phyloP scores from a whole-genome alignment of 2,797 vertebrate genomes.

The Momotus momota region DNA sequence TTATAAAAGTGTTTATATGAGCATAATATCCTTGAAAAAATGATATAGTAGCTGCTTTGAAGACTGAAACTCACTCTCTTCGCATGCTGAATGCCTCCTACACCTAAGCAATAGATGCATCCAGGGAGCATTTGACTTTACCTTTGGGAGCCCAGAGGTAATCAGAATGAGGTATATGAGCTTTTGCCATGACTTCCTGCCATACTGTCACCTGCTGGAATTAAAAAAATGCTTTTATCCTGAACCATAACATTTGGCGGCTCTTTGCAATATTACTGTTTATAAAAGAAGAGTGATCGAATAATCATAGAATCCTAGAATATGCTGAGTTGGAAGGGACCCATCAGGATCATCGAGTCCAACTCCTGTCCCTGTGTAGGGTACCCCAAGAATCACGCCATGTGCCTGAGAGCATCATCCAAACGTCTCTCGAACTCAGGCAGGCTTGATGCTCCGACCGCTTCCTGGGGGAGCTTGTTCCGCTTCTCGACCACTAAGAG shows the following conservation, averaged over 20 bases:
- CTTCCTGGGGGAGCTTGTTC: no score
- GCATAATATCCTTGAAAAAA: background rate
- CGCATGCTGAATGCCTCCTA: background rate
- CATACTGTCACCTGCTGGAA: background rate
- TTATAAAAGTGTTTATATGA: background rate
- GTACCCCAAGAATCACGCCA: no score
- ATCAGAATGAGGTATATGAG: background rate
- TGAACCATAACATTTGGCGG: background rate
- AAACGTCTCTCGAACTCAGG: no score
- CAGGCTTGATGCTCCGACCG: no score
- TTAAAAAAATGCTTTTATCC: background rate
- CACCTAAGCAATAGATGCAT: background rate
- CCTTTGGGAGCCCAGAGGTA: background rate
- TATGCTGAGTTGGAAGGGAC: no score
- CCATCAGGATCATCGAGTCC: no score
- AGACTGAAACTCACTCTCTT: background rate
- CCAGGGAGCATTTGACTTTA: background rate
- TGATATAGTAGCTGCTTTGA: background rate
- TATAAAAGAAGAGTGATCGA: background rate
- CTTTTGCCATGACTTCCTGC: background rate
- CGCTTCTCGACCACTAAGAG: background rate
- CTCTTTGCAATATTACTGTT: background rate
- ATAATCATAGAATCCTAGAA: no score
- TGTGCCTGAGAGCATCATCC: no score
- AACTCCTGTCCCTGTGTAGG: no score